Percentiles rank a stretch among this genome's conserved stretches.
Conservation (phyloP, 2,113 vertebrate species). For the Passer domesticus region DNA sequence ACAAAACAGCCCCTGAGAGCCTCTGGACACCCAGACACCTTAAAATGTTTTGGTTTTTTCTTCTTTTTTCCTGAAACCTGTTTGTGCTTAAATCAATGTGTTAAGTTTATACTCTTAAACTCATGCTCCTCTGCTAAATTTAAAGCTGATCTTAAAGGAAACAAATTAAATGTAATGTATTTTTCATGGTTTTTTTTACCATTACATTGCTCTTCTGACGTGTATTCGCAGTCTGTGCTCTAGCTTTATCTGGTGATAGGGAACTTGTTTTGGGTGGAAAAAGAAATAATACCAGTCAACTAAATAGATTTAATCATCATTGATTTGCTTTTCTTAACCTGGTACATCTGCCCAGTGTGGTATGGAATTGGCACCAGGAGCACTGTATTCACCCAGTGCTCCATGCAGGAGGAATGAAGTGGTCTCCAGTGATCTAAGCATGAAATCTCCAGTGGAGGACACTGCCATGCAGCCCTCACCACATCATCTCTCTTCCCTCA, state of each 20-base stretch:
- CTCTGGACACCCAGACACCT: rapidly evolving
- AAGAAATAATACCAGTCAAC: neutral
- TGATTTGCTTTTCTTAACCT: neutral
- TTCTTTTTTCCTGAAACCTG: rapidly evolving
- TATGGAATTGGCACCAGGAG: too few relatives aligned
- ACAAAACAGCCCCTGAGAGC: rapidly evolving
- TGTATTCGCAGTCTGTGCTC: neutral
- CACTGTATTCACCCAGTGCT: rapidly evolving
- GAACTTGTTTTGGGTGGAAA: neutral
- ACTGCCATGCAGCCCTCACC: neutral
- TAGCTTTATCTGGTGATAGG: neutral
- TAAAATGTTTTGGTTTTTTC: neutral
- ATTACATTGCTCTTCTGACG: neutral
- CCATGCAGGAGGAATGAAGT: rapidly evolving
- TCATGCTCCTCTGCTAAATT: neutral
- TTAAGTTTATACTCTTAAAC: neutral
- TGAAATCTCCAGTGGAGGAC: neutral
- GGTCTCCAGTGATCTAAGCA: neutral
- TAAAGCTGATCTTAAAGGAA: neutral
- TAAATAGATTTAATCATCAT: neutral
- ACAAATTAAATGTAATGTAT: neutral
- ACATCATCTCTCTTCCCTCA: neutral
- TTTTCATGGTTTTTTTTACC: too few relatives aligned
- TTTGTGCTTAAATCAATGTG: neutral
- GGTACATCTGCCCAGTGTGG: neutral